A percentile compares a stretch with the other conserved stretches of the same genome.
These are phyloP conservation scores for Branchellion lobata DNA, from an alignment of 2,888 invertebrate genomes.

Conservation along the genomic window DNA sequence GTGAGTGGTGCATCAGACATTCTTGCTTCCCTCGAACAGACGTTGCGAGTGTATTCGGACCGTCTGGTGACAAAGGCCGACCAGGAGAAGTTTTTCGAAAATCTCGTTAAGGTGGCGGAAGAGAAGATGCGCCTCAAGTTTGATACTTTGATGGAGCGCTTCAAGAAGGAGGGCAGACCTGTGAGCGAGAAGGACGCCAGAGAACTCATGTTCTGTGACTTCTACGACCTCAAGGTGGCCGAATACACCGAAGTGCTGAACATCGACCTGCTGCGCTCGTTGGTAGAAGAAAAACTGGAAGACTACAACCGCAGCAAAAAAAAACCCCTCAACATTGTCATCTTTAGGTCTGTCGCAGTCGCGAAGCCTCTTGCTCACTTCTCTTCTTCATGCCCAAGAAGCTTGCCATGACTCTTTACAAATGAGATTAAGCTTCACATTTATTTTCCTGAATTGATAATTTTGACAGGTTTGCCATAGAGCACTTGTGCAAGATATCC, in stretches of 20 bases:
- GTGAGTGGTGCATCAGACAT: no score
- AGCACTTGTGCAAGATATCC: slow-evolving; percentile 64
- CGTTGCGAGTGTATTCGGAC: slow-evolving; percentile 87
- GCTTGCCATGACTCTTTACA: not conserved
- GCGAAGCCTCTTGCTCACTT: not conserved
- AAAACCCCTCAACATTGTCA: slow-evolving; percentile 90
- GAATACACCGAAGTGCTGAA: slow-evolving; percentile 85
- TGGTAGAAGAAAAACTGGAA: slow-evolving; percentile 82
- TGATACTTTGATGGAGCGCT: slow-evolving; percentile 70
- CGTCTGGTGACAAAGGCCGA: slow-evolving; percentile 83
- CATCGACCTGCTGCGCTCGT: slow-evolving; percentile 75
- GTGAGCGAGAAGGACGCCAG: slow-evolving; percentile 36
- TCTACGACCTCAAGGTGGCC: slow-evolving; percentile 86
- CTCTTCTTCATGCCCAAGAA: not conserved
- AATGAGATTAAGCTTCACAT: not conserved
- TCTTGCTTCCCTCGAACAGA: no score
- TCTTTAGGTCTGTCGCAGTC: slow-evolving; percentile 63
- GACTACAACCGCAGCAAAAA: slow-evolving; percentile 93
- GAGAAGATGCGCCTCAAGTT: slow-evolving; percentile 61
- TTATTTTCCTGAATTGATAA: not conserved
- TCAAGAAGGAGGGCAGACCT: slow-evolving; percentile 66
- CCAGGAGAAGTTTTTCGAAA: slow-evolving; percentile 76
- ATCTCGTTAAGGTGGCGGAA: slow-evolving; percentile 72
- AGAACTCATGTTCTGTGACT: slow-evolving; percentile 87
- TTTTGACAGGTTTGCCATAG: slow-evolving; percentile 67